Conservation (phyloP, 1,140 invertebrate genomes). For the Rhyacophila brunnea region DNA sequence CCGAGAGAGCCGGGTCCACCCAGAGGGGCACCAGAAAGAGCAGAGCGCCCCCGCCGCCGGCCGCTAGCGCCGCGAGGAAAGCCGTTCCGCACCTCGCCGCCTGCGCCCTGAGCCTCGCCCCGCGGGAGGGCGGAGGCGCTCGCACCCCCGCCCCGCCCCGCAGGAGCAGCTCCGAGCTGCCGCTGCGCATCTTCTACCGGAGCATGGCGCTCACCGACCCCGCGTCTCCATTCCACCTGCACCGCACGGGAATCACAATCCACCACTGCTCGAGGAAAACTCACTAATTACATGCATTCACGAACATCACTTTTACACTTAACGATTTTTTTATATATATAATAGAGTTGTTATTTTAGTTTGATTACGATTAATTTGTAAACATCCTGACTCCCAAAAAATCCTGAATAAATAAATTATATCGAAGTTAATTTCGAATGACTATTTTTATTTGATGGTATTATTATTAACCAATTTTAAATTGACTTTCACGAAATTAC, state of each 20-base stretch:
- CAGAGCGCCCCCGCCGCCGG: constrained; percentile 77
- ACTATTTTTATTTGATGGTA: no score
- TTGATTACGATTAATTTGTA: no score
- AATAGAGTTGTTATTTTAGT: no score
- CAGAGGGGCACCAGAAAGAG: constrained; percentile 87
- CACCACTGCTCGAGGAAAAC: background rate
- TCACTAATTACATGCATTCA: no score
- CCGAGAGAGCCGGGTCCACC: constrained; percentile 86
- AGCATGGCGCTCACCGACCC: constrained; percentile 7
- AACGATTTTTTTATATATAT: no score
- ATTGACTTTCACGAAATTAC: no score
- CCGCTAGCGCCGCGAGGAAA: constrained; percentile 72
- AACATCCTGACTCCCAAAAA: no score
- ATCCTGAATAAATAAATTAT: no score
- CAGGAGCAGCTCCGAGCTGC: constrained; percentile 33
- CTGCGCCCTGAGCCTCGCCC: constrained; percentile 67
- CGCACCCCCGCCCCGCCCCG: constrained; percentile 11
- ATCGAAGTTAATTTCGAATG: no score
- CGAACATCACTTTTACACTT: no score
- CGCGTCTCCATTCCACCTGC: background rate
- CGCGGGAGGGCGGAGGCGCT: constrained; percentile 56
- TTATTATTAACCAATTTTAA: no score
- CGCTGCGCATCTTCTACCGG: constrained; percentile 31
- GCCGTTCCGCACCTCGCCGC: constrained; percentile 77
- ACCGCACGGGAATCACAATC: background rate